Conservation (phyloP, 2,888 invertebrate genomes). For the Alentia gelatinosa region DNA sequence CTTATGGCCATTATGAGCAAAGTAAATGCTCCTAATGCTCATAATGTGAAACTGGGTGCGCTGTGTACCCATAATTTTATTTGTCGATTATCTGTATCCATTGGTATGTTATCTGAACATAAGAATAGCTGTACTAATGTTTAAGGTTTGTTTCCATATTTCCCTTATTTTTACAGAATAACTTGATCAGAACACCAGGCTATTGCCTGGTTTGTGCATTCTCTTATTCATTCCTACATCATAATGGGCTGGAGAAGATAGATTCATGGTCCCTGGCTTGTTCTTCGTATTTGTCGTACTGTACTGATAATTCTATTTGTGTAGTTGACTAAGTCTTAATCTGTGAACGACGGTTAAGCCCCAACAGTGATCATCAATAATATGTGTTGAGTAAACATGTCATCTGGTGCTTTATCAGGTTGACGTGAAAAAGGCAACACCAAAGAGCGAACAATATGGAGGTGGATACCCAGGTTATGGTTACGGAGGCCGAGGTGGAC, state of each 20-base stretch:
- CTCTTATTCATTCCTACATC: slow-evolving; percentile 23
- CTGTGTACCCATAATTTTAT: slow-evolving; percentile 12
- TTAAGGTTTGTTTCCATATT: slow-evolving; percentile 53
- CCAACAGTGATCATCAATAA: not conserved
- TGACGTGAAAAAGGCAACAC: slow-evolving; percentile 96
- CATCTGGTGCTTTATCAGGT: slow-evolving; percentile 68
- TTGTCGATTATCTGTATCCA: slow-evolving; percentile 1
- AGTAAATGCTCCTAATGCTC: slow-evolving; percentile 57
- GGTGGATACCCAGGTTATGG: slow-evolving; percentile 70
- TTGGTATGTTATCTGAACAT: not conserved
- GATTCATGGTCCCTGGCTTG: slow-evolving; percentile 40
- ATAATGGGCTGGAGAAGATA: slow-evolving; percentile 50
- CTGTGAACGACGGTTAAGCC: not conserved
- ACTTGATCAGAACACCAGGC: slow-evolving; percentile 31
- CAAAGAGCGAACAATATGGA: slow-evolving; percentile 79
- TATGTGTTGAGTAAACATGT: no score
- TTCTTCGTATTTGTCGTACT: slow-evolving; percentile 41
- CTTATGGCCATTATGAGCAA: slow-evolving; percentile 49
- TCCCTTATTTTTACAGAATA: slow-evolving; percentile 52
- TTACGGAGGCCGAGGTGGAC: slow-evolving; percentile 82
- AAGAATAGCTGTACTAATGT: slow-evolving; percentile 48
- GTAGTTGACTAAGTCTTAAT: slow-evolving; percentile 45
- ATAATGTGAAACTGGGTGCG: slow-evolving; percentile 28
- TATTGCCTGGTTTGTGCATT: slow-evolving; percentile 52
- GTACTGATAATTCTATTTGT: slow-evolving; percentile 36